Evolutionary conservation across 2,113 vertebrate genomes (phyloP), one percentile per base, ranked within the genome.

Genomic region (Aegypius monachus): DNA sequence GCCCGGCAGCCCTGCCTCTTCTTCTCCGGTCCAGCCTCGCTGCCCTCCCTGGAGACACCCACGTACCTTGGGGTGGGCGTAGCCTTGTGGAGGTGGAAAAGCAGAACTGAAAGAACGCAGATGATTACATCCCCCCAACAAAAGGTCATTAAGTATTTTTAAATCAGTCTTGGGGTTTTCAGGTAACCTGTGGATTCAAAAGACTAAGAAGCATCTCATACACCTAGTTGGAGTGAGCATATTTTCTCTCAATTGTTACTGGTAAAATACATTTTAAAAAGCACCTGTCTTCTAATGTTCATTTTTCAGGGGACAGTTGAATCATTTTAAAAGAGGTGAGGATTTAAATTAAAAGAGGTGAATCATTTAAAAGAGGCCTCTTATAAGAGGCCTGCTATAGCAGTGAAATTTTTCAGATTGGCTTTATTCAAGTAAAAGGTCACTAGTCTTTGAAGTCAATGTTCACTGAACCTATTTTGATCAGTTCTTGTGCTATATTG

Each of bases 51-150:
- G 61, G 36, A 81, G n/a, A 25, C 22, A 40, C 13, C 42, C 48
- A 17, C 0, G 0, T 66, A 42, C 20, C 6, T 56, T 58, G n/a
- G n/a, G 9, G 3, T 22, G 7, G 42, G 1, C 0, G 0, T 56
- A 31, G 34, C 50, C 20, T 82, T 67, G 23, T 8, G 8, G 66
- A 62, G 16, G 4, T 50, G 16, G 45, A 61, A 74, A 58, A 85
- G 8, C n/a, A 67, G 52, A 70, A 74, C 23, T 58, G 27, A 78
- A 86, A 58, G 16, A 61, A 52, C 53, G 52, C 9, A 61, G 6
- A 7, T 65, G 2, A 40, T 71, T 73, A 13, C 42, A 27, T 40
- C 20, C 2, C 5, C 31, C 6, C 50, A 43, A 1, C 1, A 74
- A 62, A 66, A 66, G 17, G 5, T 61, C 36, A 48, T 40, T 73